Base-by-base conservation (phyloP, 1,140 invertebrate genomes). In the Marisa cornuarietis region DNA sequence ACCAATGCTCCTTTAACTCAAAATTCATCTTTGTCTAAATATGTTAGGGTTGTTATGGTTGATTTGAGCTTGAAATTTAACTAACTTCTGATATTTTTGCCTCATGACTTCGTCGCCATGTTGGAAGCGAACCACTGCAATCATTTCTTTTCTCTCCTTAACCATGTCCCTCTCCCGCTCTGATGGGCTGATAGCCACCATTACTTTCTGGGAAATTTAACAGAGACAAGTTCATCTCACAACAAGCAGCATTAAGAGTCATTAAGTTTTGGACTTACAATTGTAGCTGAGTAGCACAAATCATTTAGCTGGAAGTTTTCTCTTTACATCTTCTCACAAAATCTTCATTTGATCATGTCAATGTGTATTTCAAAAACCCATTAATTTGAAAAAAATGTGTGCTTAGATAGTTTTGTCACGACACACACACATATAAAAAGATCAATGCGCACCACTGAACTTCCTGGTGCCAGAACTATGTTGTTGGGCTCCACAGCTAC, bases 81-180 rank as follows among this genome's bases (percentile, higher is more conserved):
- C 78, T 62, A 31, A 85, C 86, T 82, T 81, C 76, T 82, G 81
- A 31, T 84, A 83, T 75, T 83, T 81, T 58, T 84, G 83, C 49
- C 86, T 66, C 63, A 79, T 82, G 62, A 85, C 73, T 74, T 87
- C 86, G 72, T 87, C 86, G 13, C 86, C 86, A 71, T 83, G 86
- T 31, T 83, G 82, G 73, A 86, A 86, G 1, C 74, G 82, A 16
- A 87, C 79, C 18, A 82, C 80, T 11, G 76, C 83, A 11, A 87
- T 78, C 14, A 84, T 77, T 10, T 79, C 80, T 58, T 78, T 81
- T 16, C 81, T 72, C 18, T 78, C 74, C 24, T 63, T 65, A 73
- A 85, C 86, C 22, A 83, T 51, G n/a, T 79, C 78, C 42, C 66
- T 71, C 68, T 87, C 85, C 66, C 83, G 76, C 31, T 85, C 72